Percentiles rank a stretch among this genome's conserved stretches.
Evolutionary conservation across 2,888 invertebrate species (phyloP).

Genomic region (Synanthedon myopaeformis): DNA sequence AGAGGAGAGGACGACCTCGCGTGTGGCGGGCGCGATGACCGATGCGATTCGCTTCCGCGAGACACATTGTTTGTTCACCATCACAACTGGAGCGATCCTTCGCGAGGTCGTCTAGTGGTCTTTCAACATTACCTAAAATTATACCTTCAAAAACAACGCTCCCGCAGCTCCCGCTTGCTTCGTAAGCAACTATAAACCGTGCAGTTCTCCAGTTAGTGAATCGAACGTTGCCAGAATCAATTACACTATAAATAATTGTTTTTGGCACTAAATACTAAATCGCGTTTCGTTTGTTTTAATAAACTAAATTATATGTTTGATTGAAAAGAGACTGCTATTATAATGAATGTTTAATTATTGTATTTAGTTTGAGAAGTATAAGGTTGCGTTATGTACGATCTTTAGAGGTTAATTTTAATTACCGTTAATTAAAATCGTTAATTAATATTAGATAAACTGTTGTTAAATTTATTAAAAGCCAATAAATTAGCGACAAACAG

Average conservation of each 20-base stretch:
- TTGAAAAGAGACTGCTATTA: too few relatives aligned
- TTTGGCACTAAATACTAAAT: background rate
- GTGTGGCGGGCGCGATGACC: slow-evolving; percentile 9
- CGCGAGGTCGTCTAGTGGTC: slow-evolving; percentile 51
- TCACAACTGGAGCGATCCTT: slow-evolving; percentile 19
- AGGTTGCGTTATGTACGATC: too few relatives aligned
- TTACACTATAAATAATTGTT: slow-evolving; percentile 1
- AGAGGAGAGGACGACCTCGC: slow-evolving; percentile 7
- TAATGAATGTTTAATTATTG: too few relatives aligned
- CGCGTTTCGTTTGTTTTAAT: too few relatives aligned
- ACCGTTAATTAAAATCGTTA: too few relatives aligned
- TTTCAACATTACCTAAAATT: slow-evolving; percentile 28
- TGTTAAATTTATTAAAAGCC: too few relatives aligned
- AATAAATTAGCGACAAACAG: too few relatives aligned
- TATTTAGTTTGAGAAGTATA: too few relatives aligned
- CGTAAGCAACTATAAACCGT: background rate
- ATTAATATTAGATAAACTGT: too few relatives aligned
- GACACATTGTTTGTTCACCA: slow-evolving; percentile 26
- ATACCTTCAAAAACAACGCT: slow-evolving; percentile 13
- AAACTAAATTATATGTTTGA: too few relatives aligned
- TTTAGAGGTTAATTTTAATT: too few relatives aligned
- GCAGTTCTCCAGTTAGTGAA: too few relatives aligned
- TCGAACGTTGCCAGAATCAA: slow-evolving; percentile 8
- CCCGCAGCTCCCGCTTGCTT: background rate
- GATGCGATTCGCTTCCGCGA: slow-evolving; percentile 27